Evolutionary conservation across 2,888 invertebrate species (phyloP).

Genomic region (Agrotis clavis): DNA sequence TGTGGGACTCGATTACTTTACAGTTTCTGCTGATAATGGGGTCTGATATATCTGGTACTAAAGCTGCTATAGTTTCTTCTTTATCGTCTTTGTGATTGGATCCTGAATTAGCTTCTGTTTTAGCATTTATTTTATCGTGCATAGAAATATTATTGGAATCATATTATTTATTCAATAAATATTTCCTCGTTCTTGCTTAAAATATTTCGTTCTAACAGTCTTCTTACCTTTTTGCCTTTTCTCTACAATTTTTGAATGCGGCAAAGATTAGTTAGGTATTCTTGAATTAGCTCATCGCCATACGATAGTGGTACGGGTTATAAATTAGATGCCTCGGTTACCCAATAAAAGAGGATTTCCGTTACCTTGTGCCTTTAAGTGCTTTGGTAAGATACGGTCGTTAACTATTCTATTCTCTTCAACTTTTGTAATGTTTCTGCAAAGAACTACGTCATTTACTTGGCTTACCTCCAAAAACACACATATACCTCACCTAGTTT

Average conservation of each 20-base stretch:
- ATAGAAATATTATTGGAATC: not conserved
- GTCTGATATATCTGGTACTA: slow-evolving; percentile 26
- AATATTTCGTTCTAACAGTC: not conserved
- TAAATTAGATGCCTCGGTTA: not conserved
- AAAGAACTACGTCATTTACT: slow-evolving; percentile 31
- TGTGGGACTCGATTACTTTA: slow-evolving; percentile 45
- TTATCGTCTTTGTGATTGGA: not conserved
- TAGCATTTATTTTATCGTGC: not conserved
- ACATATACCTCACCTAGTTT: slow-evolving; percentile 22
- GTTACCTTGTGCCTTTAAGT: slow-evolving; percentile 45
- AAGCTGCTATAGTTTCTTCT: slow-evolving; percentile 1
- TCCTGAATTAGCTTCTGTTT: slow-evolving; percentile 2
- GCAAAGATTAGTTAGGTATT: not conserved
- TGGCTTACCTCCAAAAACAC: slow-evolving; percentile 49
- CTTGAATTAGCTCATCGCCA: no score
- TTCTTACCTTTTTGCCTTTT: not conserved
- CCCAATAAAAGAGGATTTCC: slow-evolving; percentile 37
- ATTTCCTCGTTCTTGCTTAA: not conserved
- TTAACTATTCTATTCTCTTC: slow-evolving; percentile 34
- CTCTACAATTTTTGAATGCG: not conserved
- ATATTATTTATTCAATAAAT: not conserved
- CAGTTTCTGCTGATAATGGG: slow-evolving; percentile 21
- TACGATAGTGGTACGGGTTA: not conserved
- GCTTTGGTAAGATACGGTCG: slow-evolving; percentile 17
- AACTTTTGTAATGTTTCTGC: slow-evolving; percentile 33